These are phyloP conservation scores for Scaptomyza parva DNA, from an alignment of 2,888 invertebrate species.

Conservation along the genomic window DNA sequence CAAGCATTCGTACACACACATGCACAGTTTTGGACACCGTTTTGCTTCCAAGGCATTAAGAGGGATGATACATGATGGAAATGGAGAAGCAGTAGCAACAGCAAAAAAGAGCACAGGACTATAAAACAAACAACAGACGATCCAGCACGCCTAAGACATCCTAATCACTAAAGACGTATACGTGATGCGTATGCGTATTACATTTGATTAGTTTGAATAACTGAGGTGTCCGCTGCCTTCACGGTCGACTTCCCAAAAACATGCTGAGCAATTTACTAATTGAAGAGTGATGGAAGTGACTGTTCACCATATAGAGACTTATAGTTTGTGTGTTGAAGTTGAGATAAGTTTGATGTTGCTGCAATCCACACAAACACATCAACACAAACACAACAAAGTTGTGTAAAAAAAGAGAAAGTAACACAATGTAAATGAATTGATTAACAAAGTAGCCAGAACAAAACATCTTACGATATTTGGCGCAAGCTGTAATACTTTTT, in stretches of 20 bases:
- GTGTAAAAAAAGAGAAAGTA: background rate
- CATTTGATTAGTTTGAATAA: background rate
- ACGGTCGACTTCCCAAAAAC: constrained; percentile 48
- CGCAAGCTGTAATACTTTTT: background rate
- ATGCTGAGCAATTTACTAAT: constrained; percentile 36
- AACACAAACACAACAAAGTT: constrained; percentile 21
- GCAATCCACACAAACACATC: constrained; percentile 56
- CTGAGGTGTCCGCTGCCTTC: constrained; percentile 26
- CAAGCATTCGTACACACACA: constrained; percentile 28
- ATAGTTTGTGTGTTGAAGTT: constrained; percentile 46
- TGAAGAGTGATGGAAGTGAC: constrained; percentile 18
- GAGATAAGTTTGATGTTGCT: constrained; percentile 45
- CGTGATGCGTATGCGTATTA: constrained; percentile 2
- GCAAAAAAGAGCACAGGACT: constrained; percentile 17
- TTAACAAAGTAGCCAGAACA: background rate
- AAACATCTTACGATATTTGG: background rate
- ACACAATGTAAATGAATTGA: background rate
- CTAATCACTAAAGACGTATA: constrained; percentile 8
- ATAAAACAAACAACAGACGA: constrained; percentile 31
- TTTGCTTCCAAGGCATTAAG: constrained; percentile 30
- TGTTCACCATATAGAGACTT: constrained; percentile 1
- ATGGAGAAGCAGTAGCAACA: constrained; percentile 13
- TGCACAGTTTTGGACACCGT: constrained; percentile 30
- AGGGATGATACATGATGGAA: constrained; percentile 40
- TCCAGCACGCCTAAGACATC: constrained; percentile 33